Conservation (phyloP, 1,140 invertebrate genomes). For the Acromyrmex charruanus region DNA sequence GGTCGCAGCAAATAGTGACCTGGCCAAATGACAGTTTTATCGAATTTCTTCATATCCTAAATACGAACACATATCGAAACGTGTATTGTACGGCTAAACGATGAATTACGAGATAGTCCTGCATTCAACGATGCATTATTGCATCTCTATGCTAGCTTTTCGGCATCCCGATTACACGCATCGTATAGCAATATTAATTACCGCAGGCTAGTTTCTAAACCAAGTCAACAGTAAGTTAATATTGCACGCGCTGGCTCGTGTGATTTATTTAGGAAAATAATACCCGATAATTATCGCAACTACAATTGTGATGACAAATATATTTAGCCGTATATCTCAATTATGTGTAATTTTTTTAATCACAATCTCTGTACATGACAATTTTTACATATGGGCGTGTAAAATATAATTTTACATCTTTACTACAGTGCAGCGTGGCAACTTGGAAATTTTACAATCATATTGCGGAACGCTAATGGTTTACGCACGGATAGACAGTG, state of each 20-base stretch:
- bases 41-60: constrained; percentile 46
- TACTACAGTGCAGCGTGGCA: not conserved
- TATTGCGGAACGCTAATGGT: constrained; percentile 2
- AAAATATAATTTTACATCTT: not conserved
- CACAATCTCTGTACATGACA: not conserved
- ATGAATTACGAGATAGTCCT: constrained; percentile 25
- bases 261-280: constrained; percentile 19
- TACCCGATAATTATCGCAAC: not conserved
- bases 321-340: not conserved
- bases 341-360: not conserved
- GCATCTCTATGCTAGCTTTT: constrained; percentile 39
- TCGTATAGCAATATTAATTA: constrained; percentile 64
- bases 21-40: constrained; percentile 61
- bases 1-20: constrained; percentile 19
- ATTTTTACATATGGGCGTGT: no score
- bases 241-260: constrained; percentile 33
- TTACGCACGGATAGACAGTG: constrained; percentile 13
- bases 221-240: constrained; percentile 64
- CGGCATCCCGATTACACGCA: constrained; percentile 48
- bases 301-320: not conserved
- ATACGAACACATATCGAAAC: not conserved
- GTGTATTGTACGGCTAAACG: not conserved
- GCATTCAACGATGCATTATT: constrained; percentile 41
- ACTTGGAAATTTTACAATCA: constrained; percentile 21
- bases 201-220: constrained; percentile 34